Percentiles rank a stretch among this genome's conserved stretches.
Evolutionary conservation across 2,888 invertebrate genomes (phyloP).

Genomic region (Netelia inedita): DNA sequence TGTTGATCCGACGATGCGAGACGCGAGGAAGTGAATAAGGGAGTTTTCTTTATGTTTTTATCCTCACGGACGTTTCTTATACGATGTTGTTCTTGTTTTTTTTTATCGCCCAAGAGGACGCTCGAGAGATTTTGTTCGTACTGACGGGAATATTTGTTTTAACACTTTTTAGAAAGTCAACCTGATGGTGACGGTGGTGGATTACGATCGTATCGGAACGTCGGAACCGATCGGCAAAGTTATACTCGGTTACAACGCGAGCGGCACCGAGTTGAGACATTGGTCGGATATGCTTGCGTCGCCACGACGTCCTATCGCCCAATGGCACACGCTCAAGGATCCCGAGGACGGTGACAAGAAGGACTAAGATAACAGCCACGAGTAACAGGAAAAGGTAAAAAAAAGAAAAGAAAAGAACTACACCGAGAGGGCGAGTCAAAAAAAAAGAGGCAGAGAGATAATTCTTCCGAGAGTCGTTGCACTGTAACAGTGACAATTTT

Average conservation of each 20-base stretch:
- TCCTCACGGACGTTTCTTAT: not conserved
- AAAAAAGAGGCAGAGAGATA: constrained; percentile 38
- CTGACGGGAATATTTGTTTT: constrained; percentile 6
- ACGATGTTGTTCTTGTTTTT: not conserved
- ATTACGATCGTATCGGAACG: constrained; percentile 99
- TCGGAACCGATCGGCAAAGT: constrained; percentile 99
- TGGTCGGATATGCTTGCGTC: constrained; percentile 99
- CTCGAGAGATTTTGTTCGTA: too few species aligned
- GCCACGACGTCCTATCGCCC: constrained; percentile 99
- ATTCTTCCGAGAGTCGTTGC: not conserved
- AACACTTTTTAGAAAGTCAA: constrained; percentile 95
- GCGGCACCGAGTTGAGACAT: constrained; percentile 99
- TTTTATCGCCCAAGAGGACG: not conserved
- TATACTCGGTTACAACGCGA: constrained; percentile 98
- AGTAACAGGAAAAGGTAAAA: constrained; percentile 73
- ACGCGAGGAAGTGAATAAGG: constrained; percentile 27
- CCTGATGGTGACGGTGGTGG: constrained; percentile 99
- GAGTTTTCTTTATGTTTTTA: constrained; percentile 7
- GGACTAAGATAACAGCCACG: constrained; percentile 87
- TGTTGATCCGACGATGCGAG: constrained; percentile 42
- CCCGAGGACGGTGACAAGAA: constrained; percentile 97
- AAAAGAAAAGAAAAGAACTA: constrained; percentile 9
- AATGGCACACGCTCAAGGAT: constrained; percentile 99
- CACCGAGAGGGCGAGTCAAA: constrained; percentile 48
- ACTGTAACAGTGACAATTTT: not conserved